A percentile compares a stretch with the other conserved stretches of the same genome.
phyloP scores from a whole-genome alignment of 2,797 vertebrate genomes.

The Silurus aristotelis region DNA sequence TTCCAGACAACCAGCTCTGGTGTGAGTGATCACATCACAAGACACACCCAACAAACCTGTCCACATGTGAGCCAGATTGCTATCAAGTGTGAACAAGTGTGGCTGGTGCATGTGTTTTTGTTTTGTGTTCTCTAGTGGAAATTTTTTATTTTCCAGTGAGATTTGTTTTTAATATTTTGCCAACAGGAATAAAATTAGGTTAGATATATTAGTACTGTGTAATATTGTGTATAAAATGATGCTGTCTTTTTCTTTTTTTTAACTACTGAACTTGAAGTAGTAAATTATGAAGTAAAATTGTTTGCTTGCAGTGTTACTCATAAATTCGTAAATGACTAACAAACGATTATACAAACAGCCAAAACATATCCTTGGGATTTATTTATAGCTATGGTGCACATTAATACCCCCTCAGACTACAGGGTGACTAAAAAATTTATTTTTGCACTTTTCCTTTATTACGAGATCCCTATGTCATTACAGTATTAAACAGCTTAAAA shows the following conservation, averaged over 20 bases:
- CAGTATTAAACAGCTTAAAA: background rate
- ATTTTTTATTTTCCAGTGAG: background rate
- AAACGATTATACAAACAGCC: background rate
- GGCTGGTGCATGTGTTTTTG: background rate
- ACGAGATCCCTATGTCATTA: background rate
- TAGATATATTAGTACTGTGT: background rate
- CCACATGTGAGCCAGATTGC: background rate
- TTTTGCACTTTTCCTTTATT: background rate
- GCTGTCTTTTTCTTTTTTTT: background rate
- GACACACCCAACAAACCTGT: background rate
- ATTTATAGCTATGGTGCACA: background rate
- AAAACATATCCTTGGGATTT: background rate
- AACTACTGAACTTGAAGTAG: background rate
- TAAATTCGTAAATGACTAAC: background rate
- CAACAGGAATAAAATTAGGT: background rate
- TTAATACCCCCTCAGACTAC: background rate
- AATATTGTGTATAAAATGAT: background rate
- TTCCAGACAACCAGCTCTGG: background rate
- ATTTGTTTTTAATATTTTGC: background rate
- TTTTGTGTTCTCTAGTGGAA: background rate
- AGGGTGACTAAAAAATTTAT: background rate
- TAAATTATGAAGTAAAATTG: background rate
- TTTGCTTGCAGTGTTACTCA: background rate
- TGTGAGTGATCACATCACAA: background rate
- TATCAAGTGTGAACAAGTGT: background rate